A percentile compares a stretch with the other conserved stretches of the same genome.
Evolutionary conservation across 2,113 vertebrate genomes (phyloP).

Genomic region (Apus apus): DNA sequence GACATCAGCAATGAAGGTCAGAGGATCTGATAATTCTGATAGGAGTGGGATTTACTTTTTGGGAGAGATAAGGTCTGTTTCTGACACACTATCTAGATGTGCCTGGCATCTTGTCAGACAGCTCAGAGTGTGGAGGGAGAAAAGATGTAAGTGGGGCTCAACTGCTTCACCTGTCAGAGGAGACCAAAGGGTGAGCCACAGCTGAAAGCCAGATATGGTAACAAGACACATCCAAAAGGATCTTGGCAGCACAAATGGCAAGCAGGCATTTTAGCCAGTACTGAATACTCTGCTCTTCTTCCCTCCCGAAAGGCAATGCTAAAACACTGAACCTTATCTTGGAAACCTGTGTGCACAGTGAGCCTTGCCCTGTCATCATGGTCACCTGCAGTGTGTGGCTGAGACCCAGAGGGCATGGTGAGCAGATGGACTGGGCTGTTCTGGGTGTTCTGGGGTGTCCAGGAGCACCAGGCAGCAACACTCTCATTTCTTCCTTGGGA

Average conservation of each 20-base stretch:
- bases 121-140: neutral
- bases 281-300: neutral
- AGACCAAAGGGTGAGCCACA: neutral
- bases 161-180: neutral
- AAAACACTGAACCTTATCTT: neutral
- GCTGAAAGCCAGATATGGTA: neutral
- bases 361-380: neutral
- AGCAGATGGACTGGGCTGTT: neutral
- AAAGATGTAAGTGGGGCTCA: neutral
- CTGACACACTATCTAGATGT: neutral
- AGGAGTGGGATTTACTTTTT: neutral
- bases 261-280: neutral
- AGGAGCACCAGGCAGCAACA: neutral
- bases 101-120: neutral
- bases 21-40: neutral
- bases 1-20: neutral
- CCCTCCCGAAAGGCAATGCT: neutral
- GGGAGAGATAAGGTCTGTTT: neutral
- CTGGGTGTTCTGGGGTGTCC: neutral
- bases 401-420: neutral
- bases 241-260: neutral
- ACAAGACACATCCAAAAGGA: neutral
- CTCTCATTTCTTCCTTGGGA: neutral
- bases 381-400: neutral
- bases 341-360: fast-evolving